Evolutionary conservation across 2,888 invertebrate species (phyloP), one percentile per base, ranked within the genome.

Genomic region (Ormyrus pomaceus): DNA sequence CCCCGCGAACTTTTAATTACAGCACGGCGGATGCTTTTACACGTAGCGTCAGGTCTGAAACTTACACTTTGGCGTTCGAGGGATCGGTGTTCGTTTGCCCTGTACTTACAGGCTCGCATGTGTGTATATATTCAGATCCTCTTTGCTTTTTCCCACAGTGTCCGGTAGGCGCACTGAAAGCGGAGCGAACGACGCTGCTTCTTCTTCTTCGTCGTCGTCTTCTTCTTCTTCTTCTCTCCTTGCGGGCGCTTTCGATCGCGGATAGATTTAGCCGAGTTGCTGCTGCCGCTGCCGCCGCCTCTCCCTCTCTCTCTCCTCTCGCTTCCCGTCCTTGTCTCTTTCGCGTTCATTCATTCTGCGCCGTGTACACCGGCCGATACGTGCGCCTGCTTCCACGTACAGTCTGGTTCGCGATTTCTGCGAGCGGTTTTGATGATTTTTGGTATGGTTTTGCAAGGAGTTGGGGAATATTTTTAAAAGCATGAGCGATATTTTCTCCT

Each of bases 81-180:
- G 34, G 34, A 34, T 34, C 3, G 34, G 34, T 34, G 34, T 34
- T 34, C 34, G 34, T 34, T 34, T 34, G 34, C 34, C 34, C 34
- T 34, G 34, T 34, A 34, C 34, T 34, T 34, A 34, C 34, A 4
- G 34, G 34, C 34, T 34, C 34, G 34, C 77, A 77, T 74, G 81
- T 75, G 65, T 77, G 75, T 81, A 81, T 82, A 82, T 46, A 61
- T 72, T 59, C n/a, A 51, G 45, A 71, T 58, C 5, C 50, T 66
- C 66, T 73, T 50, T 45, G 45, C 82, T 83, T 84, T 86, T 88
- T 88, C 88, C 88, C 88, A 88, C 88, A 88, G 88, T 88, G 88
- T 86, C 88, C 86, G 85, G 88, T 87, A 85, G 85, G 83, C 86
- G 34, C 4, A 86, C 81, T 85, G 73, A 53, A 64, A 55, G 55